phyloP scores from a whole-genome alignment of 2,797 vertebrate species.

The Cheracebus regulus region DNA sequence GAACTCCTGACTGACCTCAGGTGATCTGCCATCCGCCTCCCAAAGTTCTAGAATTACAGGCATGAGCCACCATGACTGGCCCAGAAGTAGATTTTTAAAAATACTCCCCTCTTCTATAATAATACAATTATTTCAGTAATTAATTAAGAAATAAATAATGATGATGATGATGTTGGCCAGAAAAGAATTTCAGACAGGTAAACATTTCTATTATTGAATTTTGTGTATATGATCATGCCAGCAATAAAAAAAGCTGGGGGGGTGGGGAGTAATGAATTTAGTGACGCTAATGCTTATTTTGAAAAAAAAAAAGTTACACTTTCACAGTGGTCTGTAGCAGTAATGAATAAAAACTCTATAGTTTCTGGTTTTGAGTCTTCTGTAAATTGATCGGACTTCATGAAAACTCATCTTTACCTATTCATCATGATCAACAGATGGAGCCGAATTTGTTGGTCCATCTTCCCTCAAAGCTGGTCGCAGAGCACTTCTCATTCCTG shows the following conservation, averaged over 20 bases:
- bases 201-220: not conserved
- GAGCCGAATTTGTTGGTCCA: not conserved
- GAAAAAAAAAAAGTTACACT: not conserved
- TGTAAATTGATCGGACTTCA: not conserved
- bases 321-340: not conserved
- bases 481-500: not conserved
- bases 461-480: not conserved
- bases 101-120: not conserved
- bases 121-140: constrained; percentile 2
- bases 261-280: not conserved
- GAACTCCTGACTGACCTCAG: not conserved
- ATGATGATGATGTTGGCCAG: not conserved
- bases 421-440: not conserved
- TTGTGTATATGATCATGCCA: not conserved
- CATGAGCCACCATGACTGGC: not conserved
- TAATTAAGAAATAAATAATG: not conserved
- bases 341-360: not conserved
- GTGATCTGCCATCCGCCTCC: not conserved
- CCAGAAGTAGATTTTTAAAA: not conserved
- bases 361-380: not conserved
- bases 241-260: not conserved
- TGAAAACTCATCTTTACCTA: not conserved
- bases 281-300: not conserved
- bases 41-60: not conserved
- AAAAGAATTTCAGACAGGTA: not conserved